These are phyloP conservation scores for Diploptera punctata DNA, from an alignment of 2,888 invertebrate genomes.

Conservation along the genomic window DNA sequence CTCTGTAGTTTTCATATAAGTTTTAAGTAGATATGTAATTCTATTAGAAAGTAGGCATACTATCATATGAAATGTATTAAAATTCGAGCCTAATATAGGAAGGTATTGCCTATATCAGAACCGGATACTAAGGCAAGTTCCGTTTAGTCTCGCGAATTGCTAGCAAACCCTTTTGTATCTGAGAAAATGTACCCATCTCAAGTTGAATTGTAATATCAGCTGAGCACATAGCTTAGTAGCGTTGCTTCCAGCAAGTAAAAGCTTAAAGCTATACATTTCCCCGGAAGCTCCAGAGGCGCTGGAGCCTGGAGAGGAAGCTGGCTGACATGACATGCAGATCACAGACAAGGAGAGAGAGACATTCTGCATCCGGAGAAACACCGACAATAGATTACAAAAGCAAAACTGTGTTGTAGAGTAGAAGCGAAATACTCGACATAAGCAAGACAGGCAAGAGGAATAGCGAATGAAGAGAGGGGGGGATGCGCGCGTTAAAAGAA, in stretches of 20 bases:
- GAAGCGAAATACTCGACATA: slow-evolving; percentile 13
- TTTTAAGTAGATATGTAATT: too few species aligned
- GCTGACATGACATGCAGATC: slow-evolving; percentile 38
- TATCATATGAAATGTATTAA: too few species aligned
- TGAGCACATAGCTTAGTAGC: background rate
- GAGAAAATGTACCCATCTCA: background rate
- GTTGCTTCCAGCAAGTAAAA: slow-evolving; percentile 20
- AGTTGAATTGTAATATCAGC: slow-evolving; percentile 12
- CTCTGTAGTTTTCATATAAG: too few species aligned
- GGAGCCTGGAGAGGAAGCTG: slow-evolving; percentile 27
- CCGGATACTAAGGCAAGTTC: background rate
- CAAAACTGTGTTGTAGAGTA: slow-evolving; percentile 11
- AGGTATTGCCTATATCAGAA: too few species aligned
- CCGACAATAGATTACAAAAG: slow-evolving; percentile 34
- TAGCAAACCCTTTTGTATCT: background rate
- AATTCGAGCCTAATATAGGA: too few species aligned
- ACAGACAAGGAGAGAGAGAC: background rate
- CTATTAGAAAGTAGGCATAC: too few species aligned
- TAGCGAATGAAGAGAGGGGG: background rate
- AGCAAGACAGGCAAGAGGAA: slow-evolving; percentile 19
- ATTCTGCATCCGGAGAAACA: slow-evolving; percentile 32
- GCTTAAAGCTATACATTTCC: slow-evolving; percentile 35
- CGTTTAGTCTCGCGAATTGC: background rate
- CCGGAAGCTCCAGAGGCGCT: slow-evolving; percentile 31
- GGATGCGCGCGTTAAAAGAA: slow-evolving; percentile 7